Base-by-base conservation (phyloP, 2,797 vertebrate genomes). In the Lerista edwardsae region DNA sequence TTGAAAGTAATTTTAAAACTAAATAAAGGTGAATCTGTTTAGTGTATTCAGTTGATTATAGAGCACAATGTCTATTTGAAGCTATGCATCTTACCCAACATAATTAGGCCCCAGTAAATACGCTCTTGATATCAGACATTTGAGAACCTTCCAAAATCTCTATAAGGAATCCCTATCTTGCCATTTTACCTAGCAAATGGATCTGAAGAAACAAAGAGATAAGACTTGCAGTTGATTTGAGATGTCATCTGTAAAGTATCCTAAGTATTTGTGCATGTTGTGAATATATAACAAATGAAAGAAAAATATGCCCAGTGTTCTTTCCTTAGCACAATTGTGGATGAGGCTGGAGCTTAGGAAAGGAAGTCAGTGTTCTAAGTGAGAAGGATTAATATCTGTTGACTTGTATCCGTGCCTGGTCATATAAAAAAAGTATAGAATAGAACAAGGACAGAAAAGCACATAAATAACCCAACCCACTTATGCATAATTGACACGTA, bases 351-450 rank as follows among this genome's bases (percentile, higher is more conserved):
- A 21, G n/a, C 6, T 14, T 34, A 34, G 59, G 39, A 82, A 31
- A 27, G n/a, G 39, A 74, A 74, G 11, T 11, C 23, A 47, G 7
- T 82, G 14, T 75, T 74, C 27, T 44, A 15, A 59, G 36, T n/a
- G 5, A 59, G 39, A 44, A 31, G 3, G 15, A 61, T 73, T 31
- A 61, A 55, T 86, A 84, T 86, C 87, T 93, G 82, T 84, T 44
- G 90, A 90, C 59, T 27, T 41, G 89, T 73, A 31, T 68, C 79
- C 87, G 87, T 91, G 91, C 78, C 89, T 36, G 31, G n/a, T 39
- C 15, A 71, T 87, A 77, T 47, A 8, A 47, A 47, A 6, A 68
- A 68, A 69, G 8, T 36, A 12, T 31, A 27, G n/a, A 57, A 25
- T 34, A 23, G 4, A 11, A 36, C 6, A 29, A 8, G 64, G 39